Conservation (phyloP, 2,888 invertebrate species). For the Rhimphoctona megacephalus region DNA sequence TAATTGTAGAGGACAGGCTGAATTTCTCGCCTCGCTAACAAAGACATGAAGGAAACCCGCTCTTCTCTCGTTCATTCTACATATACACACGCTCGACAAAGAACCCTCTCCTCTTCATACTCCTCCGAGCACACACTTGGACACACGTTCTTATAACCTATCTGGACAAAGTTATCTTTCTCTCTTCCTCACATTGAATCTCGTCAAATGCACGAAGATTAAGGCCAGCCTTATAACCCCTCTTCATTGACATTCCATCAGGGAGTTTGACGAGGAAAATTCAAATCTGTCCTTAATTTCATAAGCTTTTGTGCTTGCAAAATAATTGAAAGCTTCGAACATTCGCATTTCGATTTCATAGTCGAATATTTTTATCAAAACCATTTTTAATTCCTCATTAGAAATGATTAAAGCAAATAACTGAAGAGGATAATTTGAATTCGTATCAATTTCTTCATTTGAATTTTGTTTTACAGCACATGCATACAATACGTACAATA, state of each 20-base stretch:
- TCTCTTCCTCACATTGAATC: constrained; percentile 27
- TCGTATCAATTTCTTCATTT: constrained; percentile 14
- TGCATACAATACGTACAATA: constrained; percentile 1
- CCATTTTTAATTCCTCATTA: background rate
- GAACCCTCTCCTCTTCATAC: constrained; percentile 47
- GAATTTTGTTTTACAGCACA: constrained; percentile 1
- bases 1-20: constrained; percentile 83
- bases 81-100: constrained; percentile 61
- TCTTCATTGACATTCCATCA: constrained; percentile 17
- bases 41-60: constrained; percentile 81
- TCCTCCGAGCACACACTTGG: constrained; percentile 15
- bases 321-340: background rate
- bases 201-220: constrained; percentile 24
- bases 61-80: constrained; percentile 32
- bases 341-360: background rate
- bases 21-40: constrained; percentile 84
- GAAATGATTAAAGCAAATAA: background rate
- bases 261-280: background rate
- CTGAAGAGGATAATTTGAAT: background rate
- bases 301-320: background rate
- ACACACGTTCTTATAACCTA: constrained; percentile 17
- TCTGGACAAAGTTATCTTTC: background rate
- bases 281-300: background rate
- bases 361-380: background rate
- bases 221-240: constrained; percentile 10